Percentiles rank a stretch among this genome's conserved stretches.
These are phyloP conservation scores for Hypercompe scribonia DNA, from an alignment of 2,888 invertebrate species.

Conservation along the genomic window DNA sequence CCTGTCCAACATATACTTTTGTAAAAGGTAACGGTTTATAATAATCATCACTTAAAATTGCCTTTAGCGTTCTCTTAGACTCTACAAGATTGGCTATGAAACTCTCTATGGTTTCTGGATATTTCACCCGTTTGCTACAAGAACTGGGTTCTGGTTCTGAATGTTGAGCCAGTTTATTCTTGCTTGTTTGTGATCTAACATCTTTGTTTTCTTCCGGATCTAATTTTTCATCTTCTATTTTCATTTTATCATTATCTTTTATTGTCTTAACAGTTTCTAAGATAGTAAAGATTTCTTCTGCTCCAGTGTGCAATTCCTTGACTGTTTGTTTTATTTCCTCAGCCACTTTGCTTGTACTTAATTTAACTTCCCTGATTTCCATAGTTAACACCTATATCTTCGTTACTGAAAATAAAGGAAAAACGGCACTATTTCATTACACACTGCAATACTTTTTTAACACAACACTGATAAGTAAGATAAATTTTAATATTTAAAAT, in stretches of 20 bases:
- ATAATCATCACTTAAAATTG: conserved; percentile 86
- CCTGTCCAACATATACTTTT: conserved; percentile 87
- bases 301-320: background rate
- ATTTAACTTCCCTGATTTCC: conserved; percentile 5
- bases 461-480: background rate
- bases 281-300: background rate
- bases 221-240: background rate
- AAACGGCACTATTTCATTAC: conserved; percentile 72
- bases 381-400: conserved; percentile 28
- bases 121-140: conserved; percentile 61
- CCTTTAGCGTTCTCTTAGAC: conserved; percentile 68
- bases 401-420: conserved; percentile 75
- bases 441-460: conserved; percentile 53
- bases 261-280: background rate
- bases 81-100: conserved; percentile 58
- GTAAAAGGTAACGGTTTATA: conserved; percentile 78
- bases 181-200: background rate
- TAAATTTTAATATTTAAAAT: background rate
- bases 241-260: background rate
- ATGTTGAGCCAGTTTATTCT: background rate
- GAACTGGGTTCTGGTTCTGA: conserved; percentile 59
- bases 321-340: background rate
- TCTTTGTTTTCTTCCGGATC: background rate
- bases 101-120: conserved; percentile 53
- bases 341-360: background rate